Evolutionary conservation across 2,113 vertebrate genomes (phyloP), one percentile per base, ranked within the genome.

Genomic region (Catharus bicknelli): DNA sequence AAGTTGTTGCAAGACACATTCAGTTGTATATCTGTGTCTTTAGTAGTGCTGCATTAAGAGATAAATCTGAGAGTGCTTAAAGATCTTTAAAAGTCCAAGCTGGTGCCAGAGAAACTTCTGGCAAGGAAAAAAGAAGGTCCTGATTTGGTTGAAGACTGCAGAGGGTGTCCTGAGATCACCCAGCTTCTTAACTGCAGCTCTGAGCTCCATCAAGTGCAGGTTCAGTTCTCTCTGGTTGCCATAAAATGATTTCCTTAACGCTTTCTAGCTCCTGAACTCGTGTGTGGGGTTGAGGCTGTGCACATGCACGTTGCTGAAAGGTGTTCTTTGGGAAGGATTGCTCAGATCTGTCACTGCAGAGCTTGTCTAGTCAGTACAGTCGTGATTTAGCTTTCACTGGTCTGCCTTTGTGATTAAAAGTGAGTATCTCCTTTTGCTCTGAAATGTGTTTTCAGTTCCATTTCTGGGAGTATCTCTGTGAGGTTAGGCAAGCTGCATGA

Each of bases 291-390:
- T 62, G 79, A 58, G 61, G 47, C 55, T 69, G 67, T 5, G 2
- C 50, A 51, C 48, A 4, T n/a, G 13, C 23, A 14, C 0, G 0
- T 29, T 58, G 30, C 16, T 45, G 7, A 40, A 27, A 45, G 30
- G 8, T 32, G 45, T 47, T 2, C 45, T 79, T 48, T 25, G 42
- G 29, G 73, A 30, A 25, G 47, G 21, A 8, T 47, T n/a, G 29
- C 21, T 32, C 50, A 47, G 0, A 16, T 8, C 15, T 40, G 17
- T 16, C 18, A 1, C 6, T 42, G 48, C 25, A 74, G 25, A n/a
- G 26, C 30, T 83, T 7, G 2, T 43, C 34, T 23, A 7, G 21
- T 29, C 26, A 13, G 1, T 51, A 7, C n/a, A 23, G 61, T 11
- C 53, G 13, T 1, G 11, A 7, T 82, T 38, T 5, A 61, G 26